Evolutionary conservation across 1,140 invertebrate genomes (phyloP).

Genomic region (Lanistes nyassanus): DNA sequence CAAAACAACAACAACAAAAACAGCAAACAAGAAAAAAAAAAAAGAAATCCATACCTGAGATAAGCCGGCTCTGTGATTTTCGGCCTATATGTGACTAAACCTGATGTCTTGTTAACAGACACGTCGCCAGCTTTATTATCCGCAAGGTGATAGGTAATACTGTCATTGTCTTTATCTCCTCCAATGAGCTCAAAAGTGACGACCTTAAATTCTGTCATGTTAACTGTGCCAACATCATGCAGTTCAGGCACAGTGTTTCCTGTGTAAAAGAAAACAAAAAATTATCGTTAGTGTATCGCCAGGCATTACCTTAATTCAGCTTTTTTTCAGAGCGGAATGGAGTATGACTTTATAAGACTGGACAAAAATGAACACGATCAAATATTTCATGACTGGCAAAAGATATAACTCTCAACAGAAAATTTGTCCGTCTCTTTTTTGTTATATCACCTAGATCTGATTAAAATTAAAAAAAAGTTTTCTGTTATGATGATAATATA

Average conservation of each 20-base stretch:
- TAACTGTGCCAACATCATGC: not conserved
- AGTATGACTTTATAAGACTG: too few species aligned
- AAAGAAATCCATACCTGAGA: not conserved
- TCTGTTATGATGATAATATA: too few species aligned
- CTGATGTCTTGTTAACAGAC: not conserved
- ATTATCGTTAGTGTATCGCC: not conserved
- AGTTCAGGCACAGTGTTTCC: slow-evolving; percentile 13
- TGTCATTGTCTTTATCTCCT: not conserved
- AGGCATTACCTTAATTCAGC: not conserved
- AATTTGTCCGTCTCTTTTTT: too few species aligned
- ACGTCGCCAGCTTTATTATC: not conserved
- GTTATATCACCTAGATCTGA: too few species aligned
- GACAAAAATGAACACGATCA: not conserved
- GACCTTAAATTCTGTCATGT: not conserved
- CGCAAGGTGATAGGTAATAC: not conserved
- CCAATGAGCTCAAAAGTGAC: not conserved
- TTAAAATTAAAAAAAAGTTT: too few species aligned
- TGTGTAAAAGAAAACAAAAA: not conserved
- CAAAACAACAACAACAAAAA: too few species aligned
- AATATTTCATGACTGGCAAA: not conserved
- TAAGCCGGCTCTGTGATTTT: not conserved
- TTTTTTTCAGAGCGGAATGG: too few species aligned
- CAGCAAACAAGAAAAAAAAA: too few species aligned
- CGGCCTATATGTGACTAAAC: not conserved
- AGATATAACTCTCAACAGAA: too few species aligned